Base-by-base conservation (phyloP, 2,888 invertebrate species). In the Octodonta nipae region DNA sequence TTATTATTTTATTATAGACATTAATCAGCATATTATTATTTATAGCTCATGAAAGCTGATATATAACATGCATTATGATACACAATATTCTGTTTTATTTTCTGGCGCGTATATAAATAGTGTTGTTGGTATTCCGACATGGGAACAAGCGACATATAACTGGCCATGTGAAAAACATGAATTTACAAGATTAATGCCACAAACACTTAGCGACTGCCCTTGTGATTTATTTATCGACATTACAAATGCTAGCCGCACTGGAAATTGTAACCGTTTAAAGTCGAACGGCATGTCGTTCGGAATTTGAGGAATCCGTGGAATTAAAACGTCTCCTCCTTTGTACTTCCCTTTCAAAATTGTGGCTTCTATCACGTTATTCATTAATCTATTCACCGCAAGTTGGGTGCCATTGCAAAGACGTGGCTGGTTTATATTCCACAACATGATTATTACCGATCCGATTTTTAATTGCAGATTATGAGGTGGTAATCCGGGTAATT, bases 391-490 rank as follows among this genome's bases (percentile, higher is more conserved):
- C 4, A 37, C 13, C 15, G 10, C 12, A 10, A 38, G 29, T 17
- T 32, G 24, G 2, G 37, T 42, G 27, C 34, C 30, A 28, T 37
- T 38, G 24, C 37, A 43, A 14, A 34, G 36, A 28, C 26, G 17
- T 22, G 41, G 40, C 24, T 31, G 30, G 28, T 40, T 28, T 20
- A 38, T 22, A 32, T 36, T 37, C 15, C 37, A 26, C 17, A 43
- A 17, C 8, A 39, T 15, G 12, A 41, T 41, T 8, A 41, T 28
- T 15, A 28, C 13, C n/a, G 28, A 12, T 15, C 36, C 37, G 27
- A 38, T 17, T 36, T 41, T 40, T 17, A 47, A 32, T 40, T 15
- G 7, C 22, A 44, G 28, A 13, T 11, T 28, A 30, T 44, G 41
- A 7, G 32, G 35, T 30, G 35, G 40, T 24, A 45, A 26, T 3